Evolutionary conservation across 2,113 vertebrate species (phyloP).

Genomic region (Laticauda laticaudata): DNA sequence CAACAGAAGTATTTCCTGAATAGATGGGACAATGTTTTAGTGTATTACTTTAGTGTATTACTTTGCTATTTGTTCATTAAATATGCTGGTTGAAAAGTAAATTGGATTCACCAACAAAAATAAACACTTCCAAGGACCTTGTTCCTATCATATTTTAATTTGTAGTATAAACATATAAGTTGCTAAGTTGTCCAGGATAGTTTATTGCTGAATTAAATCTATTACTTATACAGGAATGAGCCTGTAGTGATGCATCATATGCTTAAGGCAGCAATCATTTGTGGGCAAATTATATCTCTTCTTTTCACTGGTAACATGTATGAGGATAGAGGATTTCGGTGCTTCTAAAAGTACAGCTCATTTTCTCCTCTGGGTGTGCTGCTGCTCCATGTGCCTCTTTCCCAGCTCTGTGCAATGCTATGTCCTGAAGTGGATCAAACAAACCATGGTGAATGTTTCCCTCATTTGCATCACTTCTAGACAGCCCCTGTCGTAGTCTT

Average conservation of each 20-base stretch:
- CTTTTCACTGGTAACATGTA: background rate
- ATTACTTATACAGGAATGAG: background rate
- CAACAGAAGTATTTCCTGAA: background rate
- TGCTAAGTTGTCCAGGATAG: background rate
- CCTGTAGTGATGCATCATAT: background rate
- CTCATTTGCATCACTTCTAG: conserved; percentile 86
- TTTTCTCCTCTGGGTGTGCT: conserved; percentile 68
- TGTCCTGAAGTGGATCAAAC: conserved; percentile 79
- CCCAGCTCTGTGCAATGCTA: conserved; percentile 60
- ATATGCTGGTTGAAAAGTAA: background rate
- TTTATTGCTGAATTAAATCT: background rate
- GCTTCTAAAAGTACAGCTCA: conserved; percentile 59
- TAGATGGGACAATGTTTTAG: background rate
- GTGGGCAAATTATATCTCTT: background rate
- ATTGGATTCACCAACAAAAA: background rate
- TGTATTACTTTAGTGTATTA: background rate
- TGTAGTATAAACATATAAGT: background rate
- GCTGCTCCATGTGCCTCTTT: conserved; percentile 59
- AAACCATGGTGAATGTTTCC: conserved; percentile 77
- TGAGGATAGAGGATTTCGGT: background rate
- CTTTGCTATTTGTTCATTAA: background rate
- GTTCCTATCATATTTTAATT: background rate
- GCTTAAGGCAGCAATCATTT: background rate
- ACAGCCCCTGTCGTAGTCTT: conserved; percentile 80
- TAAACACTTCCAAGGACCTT: background rate